These are phyloP conservation scores for Epinephelus awoara DNA, from an alignment of 2,797 vertebrate species.

Conservation along the genomic window DNA sequence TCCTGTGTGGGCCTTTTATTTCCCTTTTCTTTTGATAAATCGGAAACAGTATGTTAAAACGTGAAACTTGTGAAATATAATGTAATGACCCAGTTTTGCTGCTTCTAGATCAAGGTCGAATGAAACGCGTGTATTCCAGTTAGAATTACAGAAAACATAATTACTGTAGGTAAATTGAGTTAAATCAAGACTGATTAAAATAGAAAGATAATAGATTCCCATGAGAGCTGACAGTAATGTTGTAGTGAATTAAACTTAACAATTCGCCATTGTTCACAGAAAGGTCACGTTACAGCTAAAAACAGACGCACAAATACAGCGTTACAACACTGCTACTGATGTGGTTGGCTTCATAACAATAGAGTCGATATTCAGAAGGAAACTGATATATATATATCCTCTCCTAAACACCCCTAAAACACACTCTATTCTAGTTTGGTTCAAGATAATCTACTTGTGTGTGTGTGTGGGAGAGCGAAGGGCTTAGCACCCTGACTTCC, in stretches of 20 bases:
- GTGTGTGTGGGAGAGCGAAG: slow-evolving; percentile 21
- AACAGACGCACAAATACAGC: slow-evolving; percentile 49
- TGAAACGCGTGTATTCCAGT: slow-evolving; percentile 27
- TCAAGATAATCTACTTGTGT: slow-evolving; percentile 87
- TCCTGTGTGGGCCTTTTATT: slow-evolving; percentile 46
- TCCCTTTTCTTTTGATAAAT: slow-evolving; percentile 20
- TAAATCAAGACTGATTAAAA: slow-evolving; percentile 51
- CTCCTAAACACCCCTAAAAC: slow-evolving; percentile 58
- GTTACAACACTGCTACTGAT: slow-evolving; percentile 25
- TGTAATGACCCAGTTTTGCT: slow-evolving; percentile 40
- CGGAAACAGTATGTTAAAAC: slow-evolving; percentile 54
- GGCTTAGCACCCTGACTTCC: slow-evolving; percentile 87
- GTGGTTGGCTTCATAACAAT: slow-evolving; percentile 50
- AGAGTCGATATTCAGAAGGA: slow-evolving; percentile 35
- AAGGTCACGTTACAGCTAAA: slow-evolving; percentile 48
- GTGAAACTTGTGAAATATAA: slow-evolving; percentile 31
- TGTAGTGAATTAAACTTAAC: slow-evolving; percentile 58
- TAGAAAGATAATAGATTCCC: slow-evolving; percentile 44
- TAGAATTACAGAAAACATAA: slow-evolving; percentile 55
- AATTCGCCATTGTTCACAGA: slow-evolving; percentile 67
- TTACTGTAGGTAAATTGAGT: slow-evolving; percentile 62
- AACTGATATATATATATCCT: slow-evolving; percentile 40
- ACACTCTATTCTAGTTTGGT: slow-evolving; percentile 70
- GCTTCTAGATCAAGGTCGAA: slow-evolving; percentile 52
- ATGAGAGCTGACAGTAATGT: slow-evolving; percentile 56